Evolutionary conservation across 2,113 vertebrate species (phyloP), one percentile per base, ranked within the genome.

Genomic region (Urocynchramus pylzowi): DNA sequence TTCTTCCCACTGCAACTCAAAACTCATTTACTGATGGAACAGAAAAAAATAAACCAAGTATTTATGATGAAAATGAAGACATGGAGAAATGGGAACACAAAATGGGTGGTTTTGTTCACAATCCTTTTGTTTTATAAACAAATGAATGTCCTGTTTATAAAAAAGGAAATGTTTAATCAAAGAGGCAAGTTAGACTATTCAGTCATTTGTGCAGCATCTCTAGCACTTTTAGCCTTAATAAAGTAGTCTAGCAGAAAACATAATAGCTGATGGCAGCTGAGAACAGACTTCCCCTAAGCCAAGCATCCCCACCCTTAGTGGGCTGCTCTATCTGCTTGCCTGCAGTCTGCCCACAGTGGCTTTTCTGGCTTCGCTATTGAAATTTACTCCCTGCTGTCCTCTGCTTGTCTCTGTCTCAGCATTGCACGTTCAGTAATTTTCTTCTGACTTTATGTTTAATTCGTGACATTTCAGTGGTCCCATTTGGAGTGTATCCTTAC

Each of bases 331-430:
- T 50, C 45, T 2, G 3, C 68, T 56, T 57, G 57, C 37, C 83
- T 0, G 0, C 2, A 0, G 31, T n/a, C 60, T 65, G 67, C n/a
- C 52, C 47, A 50, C 78, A 76, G 74, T 31, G 61, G 31, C 16
- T 87, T 89, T 87, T 71, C 26, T 84, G 77, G 26, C 64, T 86
- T 39, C 65, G 19, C 23, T 67, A 65, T 27, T 77, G n/a, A 73
- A 77, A 42, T 28, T 54, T 6, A 1, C 76, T 74, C 53, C 68
- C 53, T 1, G 1, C 67, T 80, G 82, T 33, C 23, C 54, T 45
- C 63, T 74, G 76, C 63, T 69, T 83, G 63, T 56, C 89, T 82
- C 82, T 52, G 33, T 13, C 61, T 71, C 57, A 4, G 30, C 3
- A 2, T 7, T 45, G 50, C 11, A 53, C 45, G 45, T 33, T 88